These are phyloP conservation scores for Helicoverpa armigera DNA, from an alignment of 1,140 invertebrate species.

Conservation along the genomic window DNA sequence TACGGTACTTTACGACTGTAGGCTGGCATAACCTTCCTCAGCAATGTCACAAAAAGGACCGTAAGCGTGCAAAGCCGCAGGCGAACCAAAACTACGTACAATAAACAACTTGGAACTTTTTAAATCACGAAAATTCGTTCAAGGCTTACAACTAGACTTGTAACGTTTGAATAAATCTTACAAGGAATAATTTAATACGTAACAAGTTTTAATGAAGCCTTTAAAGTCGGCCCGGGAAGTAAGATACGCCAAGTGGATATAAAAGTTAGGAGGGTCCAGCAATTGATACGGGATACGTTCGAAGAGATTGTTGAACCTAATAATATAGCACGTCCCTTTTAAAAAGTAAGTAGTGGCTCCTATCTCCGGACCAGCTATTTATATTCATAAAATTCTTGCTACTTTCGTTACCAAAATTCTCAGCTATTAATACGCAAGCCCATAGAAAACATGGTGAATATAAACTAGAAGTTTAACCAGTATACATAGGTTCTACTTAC, in stretches of 20 bases:
- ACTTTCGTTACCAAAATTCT: slow-evolving; percentile 4
- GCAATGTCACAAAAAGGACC: slow-evolving; percentile 37
- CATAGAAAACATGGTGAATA: not conserved
- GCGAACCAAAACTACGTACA: slow-evolving; percentile 13
- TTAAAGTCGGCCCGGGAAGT: slow-evolving; percentile 26
- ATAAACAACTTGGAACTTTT: slow-evolving; percentile 41
- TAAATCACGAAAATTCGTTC: slow-evolving; percentile 44
- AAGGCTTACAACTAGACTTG: slow-evolving; percentile 43
- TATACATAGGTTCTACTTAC: slow-evolving; percentile 37
- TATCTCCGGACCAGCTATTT: slow-evolving; percentile 26
- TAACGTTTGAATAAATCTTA: slow-evolving; percentile 46
- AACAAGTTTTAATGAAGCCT: slow-evolving; percentile 51
- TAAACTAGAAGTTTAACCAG: not conserved
- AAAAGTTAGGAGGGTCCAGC: slow-evolving; percentile 46
- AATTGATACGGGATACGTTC: slow-evolving; percentile 44
- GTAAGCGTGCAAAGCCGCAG: slow-evolving; percentile 30
- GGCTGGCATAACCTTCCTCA: slow-evolving; percentile 24
- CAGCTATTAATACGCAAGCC: slow-evolving; percentile 15
- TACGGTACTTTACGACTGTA: not conserved
- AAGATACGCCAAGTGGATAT: slow-evolving; percentile 47
- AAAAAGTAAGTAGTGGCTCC: slow-evolving; percentile 22
- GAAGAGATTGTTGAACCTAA: slow-evolving; percentile 40
- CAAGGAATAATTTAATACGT: slow-evolving; percentile 51
- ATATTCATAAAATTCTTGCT: slow-evolving; percentile 10
- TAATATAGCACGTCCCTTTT: slow-evolving; percentile 9